These are phyloP conservation scores for Beaufortia kweichowensis DNA, from an alignment of 2,113 vertebrate genomes.

Conservation along the genomic window DNA sequence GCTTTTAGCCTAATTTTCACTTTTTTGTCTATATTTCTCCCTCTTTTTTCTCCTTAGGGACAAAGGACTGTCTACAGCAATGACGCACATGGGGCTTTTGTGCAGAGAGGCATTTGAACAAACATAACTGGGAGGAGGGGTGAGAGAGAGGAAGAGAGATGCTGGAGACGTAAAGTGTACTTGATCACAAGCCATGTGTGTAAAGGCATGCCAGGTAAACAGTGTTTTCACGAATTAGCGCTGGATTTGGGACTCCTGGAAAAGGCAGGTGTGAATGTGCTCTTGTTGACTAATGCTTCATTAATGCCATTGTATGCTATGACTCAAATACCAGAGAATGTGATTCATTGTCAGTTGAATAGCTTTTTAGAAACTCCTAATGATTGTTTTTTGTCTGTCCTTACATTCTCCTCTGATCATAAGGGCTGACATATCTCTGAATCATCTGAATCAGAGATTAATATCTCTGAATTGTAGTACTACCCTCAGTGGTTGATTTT, in stretches of 20 bases:
- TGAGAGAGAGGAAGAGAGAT: not conserved
- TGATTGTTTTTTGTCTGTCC: not conserved
- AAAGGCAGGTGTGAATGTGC: constrained; percentile 10
- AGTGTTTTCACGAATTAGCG: not conserved
- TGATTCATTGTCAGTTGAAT: constrained; percentile 1
- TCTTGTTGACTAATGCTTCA: not conserved
- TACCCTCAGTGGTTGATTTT: too few relatives aligned
- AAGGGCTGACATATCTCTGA: constrained; percentile 35
- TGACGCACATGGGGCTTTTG: constrained; percentile 53
- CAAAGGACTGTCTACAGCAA: constrained; percentile 39
- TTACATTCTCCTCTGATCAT: not conserved
- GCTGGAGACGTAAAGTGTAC: not conserved
- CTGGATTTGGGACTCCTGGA: not conserved
- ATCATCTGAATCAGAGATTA: too few relatives aligned
- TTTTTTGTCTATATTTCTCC: constrained; percentile 16
- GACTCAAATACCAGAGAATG: constrained; percentile 9
- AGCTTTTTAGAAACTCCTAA: not conserved
- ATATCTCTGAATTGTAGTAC: too few relatives aligned
- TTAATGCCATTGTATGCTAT: not conserved
- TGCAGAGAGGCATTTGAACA: constrained; percentile 45
- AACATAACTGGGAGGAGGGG: constrained; percentile 28
- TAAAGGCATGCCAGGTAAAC: constrained; percentile 25
- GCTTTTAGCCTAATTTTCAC: constrained; percentile 18
- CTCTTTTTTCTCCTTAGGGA: constrained; percentile 31
- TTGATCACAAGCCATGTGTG: not conserved